Evolutionary conservation across 2,888 invertebrate species (phyloP).

Genomic region (Cerastoderma edule): DNA sequence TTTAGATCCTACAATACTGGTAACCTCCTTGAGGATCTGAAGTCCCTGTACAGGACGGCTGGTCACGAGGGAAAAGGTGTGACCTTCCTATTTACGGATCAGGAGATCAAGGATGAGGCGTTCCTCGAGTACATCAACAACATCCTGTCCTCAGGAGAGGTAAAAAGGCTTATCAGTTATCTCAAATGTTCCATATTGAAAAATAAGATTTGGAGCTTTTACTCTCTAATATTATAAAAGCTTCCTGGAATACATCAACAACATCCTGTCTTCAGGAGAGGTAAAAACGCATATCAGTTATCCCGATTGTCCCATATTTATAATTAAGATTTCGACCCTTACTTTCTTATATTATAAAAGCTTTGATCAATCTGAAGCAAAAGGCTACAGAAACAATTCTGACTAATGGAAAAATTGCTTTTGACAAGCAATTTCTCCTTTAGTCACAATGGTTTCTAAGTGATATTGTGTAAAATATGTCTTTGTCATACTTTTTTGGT

Average conservation of each 20-base stretch:
- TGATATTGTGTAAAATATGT: constrained; percentile 21
- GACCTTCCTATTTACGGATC: constrained; percentile 97
- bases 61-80: constrained; percentile 99
- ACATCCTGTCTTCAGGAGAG: constrained; percentile 93
- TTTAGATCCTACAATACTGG: constrained; percentile 93
- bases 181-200: no score
- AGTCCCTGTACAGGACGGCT: constrained; percentile 95
- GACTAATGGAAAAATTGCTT: not conserved
- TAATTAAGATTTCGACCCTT: no score
- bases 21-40: constrained; percentile 97
- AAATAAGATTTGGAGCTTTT: no score
- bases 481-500: no score
- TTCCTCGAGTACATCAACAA: constrained; percentile 98
- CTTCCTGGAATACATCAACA: constrained; percentile 98
- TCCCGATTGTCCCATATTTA: no score
- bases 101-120: constrained; percentile 98
- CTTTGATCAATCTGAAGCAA: no score
- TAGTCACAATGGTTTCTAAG: not conserved
- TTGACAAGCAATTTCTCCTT: not conserved
- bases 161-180: no score
- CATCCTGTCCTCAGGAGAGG: constrained; percentile 91
- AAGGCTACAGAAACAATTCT: no score
- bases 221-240: constrained; percentile 82
- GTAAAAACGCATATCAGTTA: no score
- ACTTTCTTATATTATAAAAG: no score